Percentiles rank a stretch among this genome's conserved stretches.
These are phyloP conservation scores for Megastigmus dorsalis DNA, from an alignment of 2,888 invertebrate genomes.

Conservation along the genomic window DNA sequence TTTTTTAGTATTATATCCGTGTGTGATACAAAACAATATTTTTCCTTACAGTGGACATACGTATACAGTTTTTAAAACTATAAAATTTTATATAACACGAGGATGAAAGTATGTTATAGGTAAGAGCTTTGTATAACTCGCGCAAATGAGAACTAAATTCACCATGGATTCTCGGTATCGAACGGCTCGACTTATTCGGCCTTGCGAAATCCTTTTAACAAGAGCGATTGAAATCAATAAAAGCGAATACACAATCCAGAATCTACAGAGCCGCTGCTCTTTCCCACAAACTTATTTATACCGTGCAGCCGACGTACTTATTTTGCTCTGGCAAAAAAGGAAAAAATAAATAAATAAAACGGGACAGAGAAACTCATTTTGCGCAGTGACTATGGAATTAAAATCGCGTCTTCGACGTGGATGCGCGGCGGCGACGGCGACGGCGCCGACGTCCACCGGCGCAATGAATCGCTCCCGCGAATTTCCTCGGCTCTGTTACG, in stretches of 20 bases:
- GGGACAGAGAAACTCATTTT: constrained; percentile 22
- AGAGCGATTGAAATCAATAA: not conserved
- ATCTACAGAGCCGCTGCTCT: not conserved
- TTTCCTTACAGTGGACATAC: no score
- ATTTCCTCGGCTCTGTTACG: not conserved
- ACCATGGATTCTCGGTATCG: no score
- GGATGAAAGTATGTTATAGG: no score
- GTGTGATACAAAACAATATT: no score
- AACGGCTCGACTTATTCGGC: not conserved
- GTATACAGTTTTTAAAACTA: no score
- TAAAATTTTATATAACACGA: no score
- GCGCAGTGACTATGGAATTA: constrained; percentile 11
- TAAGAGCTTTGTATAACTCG: no score
- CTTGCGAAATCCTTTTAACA: not conserved
- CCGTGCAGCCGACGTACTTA: not conserved
- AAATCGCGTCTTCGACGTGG: constrained; percentile 8
- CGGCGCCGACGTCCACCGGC: no score
- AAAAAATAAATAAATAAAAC: no score
- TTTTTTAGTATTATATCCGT: no score
- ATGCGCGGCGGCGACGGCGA: not conserved
- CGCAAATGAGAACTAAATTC: no score
- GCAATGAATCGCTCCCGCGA: not conserved
- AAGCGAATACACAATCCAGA: not conserved
- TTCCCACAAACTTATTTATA: not conserved
- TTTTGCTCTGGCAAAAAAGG: not conserved